Evolutionary conservation across 2,888 invertebrate genomes (phyloP).

Genomic region (Baccha elongata): DNA sequence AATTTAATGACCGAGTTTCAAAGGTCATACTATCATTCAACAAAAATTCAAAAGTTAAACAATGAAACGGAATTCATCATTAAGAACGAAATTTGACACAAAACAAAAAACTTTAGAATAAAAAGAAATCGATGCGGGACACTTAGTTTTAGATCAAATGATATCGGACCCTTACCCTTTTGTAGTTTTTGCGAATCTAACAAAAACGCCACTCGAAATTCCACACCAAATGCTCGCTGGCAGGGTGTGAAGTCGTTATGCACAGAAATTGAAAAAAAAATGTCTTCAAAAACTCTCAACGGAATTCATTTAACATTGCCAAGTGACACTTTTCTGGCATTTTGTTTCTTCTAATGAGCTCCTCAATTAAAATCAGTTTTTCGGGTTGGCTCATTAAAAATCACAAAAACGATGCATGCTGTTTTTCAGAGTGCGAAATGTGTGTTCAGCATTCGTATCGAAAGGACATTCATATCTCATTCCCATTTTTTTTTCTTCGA

Average conservation of each 20-base stretch:
- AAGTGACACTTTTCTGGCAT: slow-evolving; percentile 51
- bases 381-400: slow-evolving; percentile 62
- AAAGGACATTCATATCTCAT: slow-evolving; percentile 27
- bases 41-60: not conserved
- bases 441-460: slow-evolving; percentile 22
- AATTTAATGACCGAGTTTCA: slow-evolving; percentile 19
- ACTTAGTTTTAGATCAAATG: slow-evolving; percentile 29
- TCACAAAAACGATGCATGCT: slow-evolving; percentile 31
- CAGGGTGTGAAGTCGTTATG: slow-evolving; percentile 32
- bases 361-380: slow-evolving; percentile 70
- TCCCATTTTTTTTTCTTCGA: not conserved
- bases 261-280: slow-evolving; percentile 5
- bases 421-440: slow-evolving; percentile 6
- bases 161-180: slow-evolving; percentile 1
- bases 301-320: slow-evolving; percentile 20
- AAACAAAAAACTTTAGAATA: slow-evolving; percentile 11
- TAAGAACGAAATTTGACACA: slow-evolving; percentile 17
- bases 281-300: slow-evolving; percentile 9
- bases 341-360: slow-evolving; percentile 63
- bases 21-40: not conserved
- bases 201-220: slow-evolving; percentile 10
- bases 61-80: slow-evolving; percentile 2
- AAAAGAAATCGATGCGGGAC: slow-evolving; percentile 29
- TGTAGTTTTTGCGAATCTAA: slow-evolving; percentile 5
- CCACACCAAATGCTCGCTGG: not conserved